Conservation (phyloP, 2,113 vertebrate genomes). For the Oryzias javanicus region DNA sequence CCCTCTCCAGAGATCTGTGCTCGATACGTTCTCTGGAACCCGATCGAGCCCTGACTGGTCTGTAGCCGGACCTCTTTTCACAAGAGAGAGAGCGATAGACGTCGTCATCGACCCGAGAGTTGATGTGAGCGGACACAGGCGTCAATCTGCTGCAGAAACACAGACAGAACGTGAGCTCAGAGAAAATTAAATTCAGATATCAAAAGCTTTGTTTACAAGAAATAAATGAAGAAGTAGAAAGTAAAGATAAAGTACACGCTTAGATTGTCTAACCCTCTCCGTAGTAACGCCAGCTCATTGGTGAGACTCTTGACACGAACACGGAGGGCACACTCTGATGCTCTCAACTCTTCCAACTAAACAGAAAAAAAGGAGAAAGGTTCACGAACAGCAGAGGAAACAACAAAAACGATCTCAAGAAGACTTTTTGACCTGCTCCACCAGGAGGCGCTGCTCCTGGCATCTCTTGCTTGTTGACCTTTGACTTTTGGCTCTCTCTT, state of each 20-base stretch:
- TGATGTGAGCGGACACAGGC: slow-evolving; percentile 50
- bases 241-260: slow-evolving; percentile 51
- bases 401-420: background rate
- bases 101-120: slow-evolving; percentile 53
- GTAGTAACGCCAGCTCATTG: slow-evolving; percentile 80
- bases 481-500: slow-evolving; percentile 80
- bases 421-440: slow-evolving; percentile 79
- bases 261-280: slow-evolving; percentile 79
- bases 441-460: slow-evolving; percentile 81
- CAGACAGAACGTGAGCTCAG: background rate
- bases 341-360: slow-evolving; percentile 84
- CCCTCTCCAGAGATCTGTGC: slow-evolving; percentile 69
- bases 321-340: slow-evolving; percentile 81
- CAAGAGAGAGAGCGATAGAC: slow-evolving; percentile 72
- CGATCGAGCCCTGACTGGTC: slow-evolving; percentile 66
- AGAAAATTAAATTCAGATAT: background rate
- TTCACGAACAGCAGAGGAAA: background rate
- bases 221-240: slow-evolving; percentile 37
- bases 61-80: slow-evolving; percentile 64
- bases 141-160: slow-evolving; percentile 67
- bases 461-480: slow-evolving; percentile 71
- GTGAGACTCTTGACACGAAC: slow-evolving; percentile 83
- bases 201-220: background rate
- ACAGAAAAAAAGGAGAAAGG: background rate
- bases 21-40: slow-evolving; percentile 76